Evolutionary conservation across 2,888 invertebrate genomes (phyloP), one percentile per base, ranked within the genome.

Genomic region (Polyommatus icarus): DNA sequence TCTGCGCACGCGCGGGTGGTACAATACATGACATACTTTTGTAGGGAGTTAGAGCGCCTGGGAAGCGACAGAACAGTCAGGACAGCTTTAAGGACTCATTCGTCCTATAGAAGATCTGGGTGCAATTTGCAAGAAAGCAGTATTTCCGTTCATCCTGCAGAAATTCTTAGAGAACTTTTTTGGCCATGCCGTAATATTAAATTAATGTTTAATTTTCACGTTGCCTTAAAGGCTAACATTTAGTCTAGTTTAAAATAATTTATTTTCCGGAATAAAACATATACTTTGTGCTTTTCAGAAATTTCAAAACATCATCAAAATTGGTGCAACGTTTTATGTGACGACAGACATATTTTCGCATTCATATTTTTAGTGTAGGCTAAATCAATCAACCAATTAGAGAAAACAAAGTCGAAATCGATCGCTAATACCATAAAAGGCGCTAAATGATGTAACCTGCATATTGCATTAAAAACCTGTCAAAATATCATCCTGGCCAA

Each of bases 1-100:
- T 93, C 93, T 79, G 79, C 80, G 84, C 87, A 88, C 89, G 88
- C 88, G 79, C 84, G 83, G 86, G 87, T 87, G 88, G 87, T 76
- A 80, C 78, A 78, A 77, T 75, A 24, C 61, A 61, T 61, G 61
- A 61, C 24, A 24, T 59, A 59, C 59, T 59, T 61, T 61, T 59
- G 24, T 61, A 24, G 10, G 24, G 24, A 61, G 24, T 3, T 3
- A 12, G 20, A 59, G 61, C n/a, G 59, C 10, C 61, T 61, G 61
- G 61, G 4, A 61, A 24, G 61, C 59, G 20, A 20, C 59, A 20
- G 61, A 24, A 10, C 61, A 24, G 6, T 1, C 10, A 1, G 20
- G 24, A 4, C 24, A 20, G 20, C 6, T 59, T 59, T 20, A 59
- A 10, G 20, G 5, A 59, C 59, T n/a, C 59, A 3, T 61, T 24